These are phyloP conservation scores for Thereva unica DNA, from an alignment of 2,888 invertebrate species.

Conservation along the genomic window DNA sequence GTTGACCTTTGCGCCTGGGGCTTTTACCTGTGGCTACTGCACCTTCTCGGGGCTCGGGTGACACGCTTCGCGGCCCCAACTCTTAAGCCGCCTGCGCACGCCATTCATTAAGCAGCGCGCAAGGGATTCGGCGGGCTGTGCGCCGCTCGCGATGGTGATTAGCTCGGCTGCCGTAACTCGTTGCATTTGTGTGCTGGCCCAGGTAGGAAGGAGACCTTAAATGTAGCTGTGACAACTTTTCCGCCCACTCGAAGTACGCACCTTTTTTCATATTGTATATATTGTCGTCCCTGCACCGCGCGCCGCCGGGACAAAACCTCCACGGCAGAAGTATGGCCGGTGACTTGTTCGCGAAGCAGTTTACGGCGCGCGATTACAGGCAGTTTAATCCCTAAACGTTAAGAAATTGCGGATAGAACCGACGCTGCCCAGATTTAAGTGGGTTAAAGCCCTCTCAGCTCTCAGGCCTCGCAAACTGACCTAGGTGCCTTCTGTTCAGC, in stretches of 20 bases:
- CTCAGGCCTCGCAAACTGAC: too few species aligned
- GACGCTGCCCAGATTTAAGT: too few species aligned
- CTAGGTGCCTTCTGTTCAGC: too few species aligned
- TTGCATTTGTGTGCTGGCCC: slow-evolving; percentile 6
- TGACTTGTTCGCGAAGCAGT: too few species aligned
- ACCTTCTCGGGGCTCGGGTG: slow-evolving; percentile 2
- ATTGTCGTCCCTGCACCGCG: too few species aligned
- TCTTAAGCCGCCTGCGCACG: slow-evolving; percentile 15
- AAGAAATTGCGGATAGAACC: too few species aligned
- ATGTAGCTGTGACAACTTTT: slow-evolving; percentile 14
- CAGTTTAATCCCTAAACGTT: too few species aligned
- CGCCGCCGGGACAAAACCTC: too few species aligned
- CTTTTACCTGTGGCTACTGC: slow-evolving; percentile 7
- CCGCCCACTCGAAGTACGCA: slow-evolving; percentile 8
- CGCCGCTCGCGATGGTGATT: slow-evolving; percentile 16
- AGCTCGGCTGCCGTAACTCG: slow-evolving; percentile 21
- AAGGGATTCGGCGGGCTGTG: neutral
- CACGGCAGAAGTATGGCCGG: too few species aligned
- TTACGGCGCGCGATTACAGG: too few species aligned
- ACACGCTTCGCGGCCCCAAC: slow-evolving; percentile 14
- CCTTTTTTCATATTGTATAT: too few species aligned
- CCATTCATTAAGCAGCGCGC: slow-evolving; percentile 6
- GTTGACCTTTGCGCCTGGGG: slow-evolving; percentile 14
- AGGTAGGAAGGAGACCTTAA: slow-evolving; percentile 26
- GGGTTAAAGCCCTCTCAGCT: too few species aligned